Evolutionary conservation across 2,113 vertebrate species (phyloP), one percentile per base, ranked within the genome.

Genomic region (Mungos mungo): DNA sequence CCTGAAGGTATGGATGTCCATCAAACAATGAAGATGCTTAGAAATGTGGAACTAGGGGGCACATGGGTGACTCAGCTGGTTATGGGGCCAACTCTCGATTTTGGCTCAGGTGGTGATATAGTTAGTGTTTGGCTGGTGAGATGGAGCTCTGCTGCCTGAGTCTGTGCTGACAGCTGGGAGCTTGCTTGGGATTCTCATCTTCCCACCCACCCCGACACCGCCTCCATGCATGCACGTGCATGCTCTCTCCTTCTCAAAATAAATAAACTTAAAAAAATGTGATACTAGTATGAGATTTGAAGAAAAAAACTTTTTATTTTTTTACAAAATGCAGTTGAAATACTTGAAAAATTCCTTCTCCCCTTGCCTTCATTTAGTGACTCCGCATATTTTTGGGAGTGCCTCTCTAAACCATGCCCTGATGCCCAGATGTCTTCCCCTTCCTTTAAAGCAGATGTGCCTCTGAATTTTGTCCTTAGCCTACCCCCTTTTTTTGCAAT

Each of bases 311-410:
- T 33, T 65, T 93, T 41, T 41, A 5, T 41, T 41, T 41, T 41
- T 41, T 93, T 86, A 89, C 0, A 63, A 95, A 94, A 96, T 50
- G 50, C 50, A 45, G 88, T 31, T 65, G 65, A 88, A 92, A 95
- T n/a, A 95, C 8, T 31, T 82, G 31, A 93, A 95, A 72, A 54
- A 45, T 60, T 81, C 41, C 77, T 50, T 63, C 68, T 65, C 88
- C 10, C 54, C 33, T 69, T 57, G 25, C 57, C 81, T 95, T 97
- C 31, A 76, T 93, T 50, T 63, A 90, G 72, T 38, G n/a, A 82
- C 15, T 14, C 16, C 69, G 10, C 52, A 68, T 41, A 23, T 12
- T 72, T 66, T 50, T 23, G 25, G 13, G 47, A 57, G 52, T 41
- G 21, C 23, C 5, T 65, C 72, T 88, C n/a, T 96, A 65, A 72